These are phyloP conservation scores for Coptodon rendalli DNA, from an alignment of 2,113 vertebrate genomes.

Conservation along the genomic window DNA sequence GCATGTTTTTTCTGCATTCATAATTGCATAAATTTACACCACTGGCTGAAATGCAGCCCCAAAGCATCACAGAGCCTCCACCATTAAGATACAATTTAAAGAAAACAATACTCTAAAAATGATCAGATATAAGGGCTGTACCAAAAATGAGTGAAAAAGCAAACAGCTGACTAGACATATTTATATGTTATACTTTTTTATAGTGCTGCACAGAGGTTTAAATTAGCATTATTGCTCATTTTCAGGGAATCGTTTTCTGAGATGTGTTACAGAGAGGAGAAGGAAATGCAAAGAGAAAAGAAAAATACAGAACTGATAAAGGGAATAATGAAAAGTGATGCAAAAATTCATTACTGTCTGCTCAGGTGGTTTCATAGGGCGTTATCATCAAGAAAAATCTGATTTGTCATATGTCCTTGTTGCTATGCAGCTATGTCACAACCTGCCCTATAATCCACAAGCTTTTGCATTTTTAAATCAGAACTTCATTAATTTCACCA, in stretches of 20 bases:
- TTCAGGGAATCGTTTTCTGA: not conserved
- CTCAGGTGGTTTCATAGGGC: not conserved
- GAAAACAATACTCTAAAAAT: not conserved
- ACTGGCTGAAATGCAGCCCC: not conserved
- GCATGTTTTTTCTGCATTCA: not conserved
- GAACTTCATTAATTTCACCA: constrained; percentile 23
- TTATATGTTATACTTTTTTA: not conserved
- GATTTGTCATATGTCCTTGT: not conserved
- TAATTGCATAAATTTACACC: not conserved
- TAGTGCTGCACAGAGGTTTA: not conserved
- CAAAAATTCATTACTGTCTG: not conserved
- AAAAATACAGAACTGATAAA: not conserved
- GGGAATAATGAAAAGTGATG: not conserved
- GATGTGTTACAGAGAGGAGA: not conserved
- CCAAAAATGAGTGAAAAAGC: not conserved
- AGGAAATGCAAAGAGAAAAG: not conserved
- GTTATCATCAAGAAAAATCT: not conserved
- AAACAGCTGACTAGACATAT: not conserved
- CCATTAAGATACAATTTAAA: not conserved
- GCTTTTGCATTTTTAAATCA: not conserved
- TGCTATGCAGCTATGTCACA: not conserved
- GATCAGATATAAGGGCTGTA: not conserved
- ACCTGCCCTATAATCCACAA: constrained; percentile 3
- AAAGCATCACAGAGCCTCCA: not conserved
- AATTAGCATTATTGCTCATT: not conserved